Conservation (phyloP, 2,797 vertebrate genomes). For the Darevskia mixta region DNA sequence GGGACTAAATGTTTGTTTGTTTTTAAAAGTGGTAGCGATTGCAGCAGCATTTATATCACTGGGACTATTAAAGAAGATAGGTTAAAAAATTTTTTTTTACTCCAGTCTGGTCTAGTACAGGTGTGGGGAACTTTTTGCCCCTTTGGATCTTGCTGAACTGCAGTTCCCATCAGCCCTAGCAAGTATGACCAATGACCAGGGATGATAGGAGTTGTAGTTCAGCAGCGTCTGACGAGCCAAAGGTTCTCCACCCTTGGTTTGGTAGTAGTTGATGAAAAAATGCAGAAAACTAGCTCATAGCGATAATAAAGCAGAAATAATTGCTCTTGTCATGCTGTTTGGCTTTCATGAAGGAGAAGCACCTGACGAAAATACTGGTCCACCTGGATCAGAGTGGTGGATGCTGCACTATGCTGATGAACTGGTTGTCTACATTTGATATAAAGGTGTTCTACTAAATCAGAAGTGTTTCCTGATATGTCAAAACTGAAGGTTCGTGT, state of each 20-base stretch:
- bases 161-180: too few species aligned
- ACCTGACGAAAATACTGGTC: not conserved
- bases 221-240: too few species aligned
- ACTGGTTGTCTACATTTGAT: not conserved
- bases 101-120: not conserved
- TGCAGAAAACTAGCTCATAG: constrained; percentile 14
- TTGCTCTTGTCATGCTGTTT: not conserved
- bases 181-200: too few species aligned
- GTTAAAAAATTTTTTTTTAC: not conserved
- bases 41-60: constrained; percentile 58
- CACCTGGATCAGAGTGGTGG: not conserved
- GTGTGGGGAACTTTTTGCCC: too few species aligned
- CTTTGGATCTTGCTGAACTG: too few species aligned
- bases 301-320: constrained; percentile 13
- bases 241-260: too few species aligned
- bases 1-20: not conserved
- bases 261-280: constrained; percentile 27
- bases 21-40: not conserved
- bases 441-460: not conserved
- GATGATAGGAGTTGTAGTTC: too few species aligned
- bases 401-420: not conserved
- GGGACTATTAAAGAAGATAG: constrained; percentile 62
- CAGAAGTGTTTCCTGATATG: not conserved
- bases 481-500: not conserved
- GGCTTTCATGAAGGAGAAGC: constrained; percentile 36